Conservation (phyloP, 2,797 vertebrate species). For the Fundulus diaphanus region DNA sequence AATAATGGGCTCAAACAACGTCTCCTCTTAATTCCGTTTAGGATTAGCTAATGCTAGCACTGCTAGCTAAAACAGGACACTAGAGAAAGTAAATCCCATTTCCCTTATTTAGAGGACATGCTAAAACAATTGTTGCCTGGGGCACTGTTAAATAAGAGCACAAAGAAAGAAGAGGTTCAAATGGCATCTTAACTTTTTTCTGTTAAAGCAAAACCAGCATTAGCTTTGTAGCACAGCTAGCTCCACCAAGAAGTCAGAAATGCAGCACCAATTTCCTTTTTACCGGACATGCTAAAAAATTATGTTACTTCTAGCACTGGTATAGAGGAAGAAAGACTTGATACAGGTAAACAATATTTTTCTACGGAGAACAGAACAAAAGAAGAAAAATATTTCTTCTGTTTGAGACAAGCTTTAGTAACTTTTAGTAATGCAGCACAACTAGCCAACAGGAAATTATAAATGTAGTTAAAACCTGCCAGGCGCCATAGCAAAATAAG, state of each 20-base stretch:
- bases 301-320: too few species aligned
- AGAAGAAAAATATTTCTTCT: neutral
- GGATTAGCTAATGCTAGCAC: neutral
- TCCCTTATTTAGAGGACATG: neutral
- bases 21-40: neutral
- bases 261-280: neutral
- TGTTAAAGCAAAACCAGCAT: too few species aligned
- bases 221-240: too few species aligned
- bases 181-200: too few species aligned
- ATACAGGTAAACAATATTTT: too few species aligned
- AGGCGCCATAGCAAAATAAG: neutral
- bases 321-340: neutral
- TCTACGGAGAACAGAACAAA: neutral
- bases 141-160: neutral
- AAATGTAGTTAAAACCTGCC: neutral
- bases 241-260: too few species aligned
- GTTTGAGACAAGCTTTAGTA: neutral
- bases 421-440: neutral
- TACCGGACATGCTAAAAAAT: neutral
- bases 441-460: neutral
- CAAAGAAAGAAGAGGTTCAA: neutral
- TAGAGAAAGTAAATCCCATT: neutral
- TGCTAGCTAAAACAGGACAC: neutral
- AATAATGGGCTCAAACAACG: neutral
- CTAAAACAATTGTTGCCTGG: neutral